Conservation (phyloP, 1,140 invertebrate species). For the Drosophila pseudoananassae region DNA sequence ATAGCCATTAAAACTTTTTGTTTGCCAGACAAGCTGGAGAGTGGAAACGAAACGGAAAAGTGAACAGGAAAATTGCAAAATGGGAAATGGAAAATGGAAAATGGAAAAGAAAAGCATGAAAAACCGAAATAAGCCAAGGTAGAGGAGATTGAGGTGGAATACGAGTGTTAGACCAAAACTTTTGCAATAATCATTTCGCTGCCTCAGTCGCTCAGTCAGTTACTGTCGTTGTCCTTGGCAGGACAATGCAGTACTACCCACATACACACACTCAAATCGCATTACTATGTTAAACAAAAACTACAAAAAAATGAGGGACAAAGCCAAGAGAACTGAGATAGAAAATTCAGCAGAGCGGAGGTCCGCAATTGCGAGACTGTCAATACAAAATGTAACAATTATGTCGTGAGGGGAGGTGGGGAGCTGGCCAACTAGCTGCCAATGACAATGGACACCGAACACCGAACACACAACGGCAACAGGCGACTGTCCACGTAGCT, state of each 20-base stretch:
- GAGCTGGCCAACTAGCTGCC: constrained; percentile 48
- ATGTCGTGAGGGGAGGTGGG: constrained; percentile 22
- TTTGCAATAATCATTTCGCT: constrained; percentile 76
- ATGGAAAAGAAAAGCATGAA: not conserved
- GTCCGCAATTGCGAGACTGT: constrained; percentile 74
- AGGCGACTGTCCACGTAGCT: constrained; percentile 51
- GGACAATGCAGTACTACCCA: constrained; percentile 44
- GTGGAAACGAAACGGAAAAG: constrained; percentile 4
- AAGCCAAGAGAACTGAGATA: constrained; percentile 38
- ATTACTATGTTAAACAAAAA: constrained; percentile 46
- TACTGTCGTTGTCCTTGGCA: constrained; percentile 62
- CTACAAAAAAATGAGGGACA: constrained; percentile 19
- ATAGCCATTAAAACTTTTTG: constrained; percentile 71
- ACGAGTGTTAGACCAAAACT: constrained; percentile 69
- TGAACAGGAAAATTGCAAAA: constrained; percentile 7
- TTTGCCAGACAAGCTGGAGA: constrained; percentile 42
- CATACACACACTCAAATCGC: constrained; percentile 29
- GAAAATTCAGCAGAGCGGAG: constrained; percentile 70
- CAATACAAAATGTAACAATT: constrained; percentile 77
- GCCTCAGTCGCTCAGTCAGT: constrained; percentile 14
- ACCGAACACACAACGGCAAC: constrained; percentile 32
- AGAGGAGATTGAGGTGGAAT: not conserved
- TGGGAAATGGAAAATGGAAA: constrained; percentile 4
- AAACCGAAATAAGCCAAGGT: constrained; percentile 50
- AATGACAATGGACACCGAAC: constrained; percentile 53